Evolutionary conservation across 2,888 invertebrate genomes (phyloP), one percentile per base, ranked within the genome.

Genomic region (Melanchra persicariae): DNA sequence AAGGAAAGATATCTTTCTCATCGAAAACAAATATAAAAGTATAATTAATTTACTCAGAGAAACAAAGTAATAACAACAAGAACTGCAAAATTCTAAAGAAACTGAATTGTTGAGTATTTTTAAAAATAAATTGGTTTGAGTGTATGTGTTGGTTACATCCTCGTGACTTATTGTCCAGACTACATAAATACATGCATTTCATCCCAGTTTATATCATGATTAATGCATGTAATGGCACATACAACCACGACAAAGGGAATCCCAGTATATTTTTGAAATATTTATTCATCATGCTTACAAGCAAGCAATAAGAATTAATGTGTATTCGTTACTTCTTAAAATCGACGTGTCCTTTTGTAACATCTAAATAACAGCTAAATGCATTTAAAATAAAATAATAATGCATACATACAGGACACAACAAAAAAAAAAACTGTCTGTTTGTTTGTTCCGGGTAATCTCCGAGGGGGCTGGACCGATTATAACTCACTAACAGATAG

Each of bases 171-270:
- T 30, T 15, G 1, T 54, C 0, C 37, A 43, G 19, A 24, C 26
- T 34, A 15, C 26, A 64, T 64, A 57, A 49, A 51, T 19, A 34
- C 26, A 74, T 43, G 24, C 1, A 67, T 40, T 45, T 30, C 17
- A 24, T 62, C n/a, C 17, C 24, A 52, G 52, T 43, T 30, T 34
- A 37, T 17, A 22, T 49, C 43, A 79, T 73, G 26, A 59, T 67
- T 79, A 47, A 79, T 62, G 47, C 55, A 63, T 60, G 10, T 59
- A 62, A 43, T 52, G 22, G 17, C 22, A 54, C 52, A 55, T 24
- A 57, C 24, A 17, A 30, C n/a, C 63, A 80, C 55, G 68, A 68
- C 67, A 49, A 24, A 47, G 68, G 62, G 63, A 77, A 80, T 68
- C 51, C 75, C 63, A 63, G 67, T 60, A 74, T 74, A 74, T 60